Evolutionary conservation across 2,797 vertebrate genomes (phyloP).

Genomic region (Glyptemys insculpta): DNA sequence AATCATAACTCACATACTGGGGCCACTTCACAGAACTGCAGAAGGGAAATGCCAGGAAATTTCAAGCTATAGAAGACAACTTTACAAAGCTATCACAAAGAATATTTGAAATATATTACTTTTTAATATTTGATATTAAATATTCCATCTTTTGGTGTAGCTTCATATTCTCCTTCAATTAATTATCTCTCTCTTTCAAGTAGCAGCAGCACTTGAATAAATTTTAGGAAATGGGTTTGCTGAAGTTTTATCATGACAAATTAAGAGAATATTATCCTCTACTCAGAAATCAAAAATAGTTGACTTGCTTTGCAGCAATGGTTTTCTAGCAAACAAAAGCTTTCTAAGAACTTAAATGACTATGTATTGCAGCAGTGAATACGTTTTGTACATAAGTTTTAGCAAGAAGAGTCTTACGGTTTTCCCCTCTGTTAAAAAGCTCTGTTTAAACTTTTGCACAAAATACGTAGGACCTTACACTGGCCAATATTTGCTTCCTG

Average conservation of each 20-base stretch:
- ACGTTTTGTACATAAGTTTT: neutral
- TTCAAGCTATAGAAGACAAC: neutral
- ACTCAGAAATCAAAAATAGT: neutral
- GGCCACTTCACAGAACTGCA: neutral
- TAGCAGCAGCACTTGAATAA: neutral
- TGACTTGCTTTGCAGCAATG: neutral
- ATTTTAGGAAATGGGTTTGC: neutral
- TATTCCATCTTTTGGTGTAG: neutral
- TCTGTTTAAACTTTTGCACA: neutral
- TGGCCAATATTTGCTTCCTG: neutral
- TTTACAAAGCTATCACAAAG: neutral
- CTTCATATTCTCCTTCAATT: neutral
- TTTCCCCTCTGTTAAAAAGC: neutral
- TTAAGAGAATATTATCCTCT: neutral
- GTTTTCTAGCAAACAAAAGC: slow-evolving; percentile 21
- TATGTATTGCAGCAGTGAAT: neutral
- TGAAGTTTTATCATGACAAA: neutral
- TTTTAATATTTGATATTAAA: slow-evolving; percentile 17
- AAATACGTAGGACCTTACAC: neutral
- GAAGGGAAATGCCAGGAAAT: neutral
- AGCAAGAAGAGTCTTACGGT: neutral
- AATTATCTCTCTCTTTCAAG: neutral
- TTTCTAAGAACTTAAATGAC: neutral
- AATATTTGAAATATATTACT: neutral
- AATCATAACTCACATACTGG: accelerated